phyloP scores from a whole-genome alignment of 1,140 invertebrate genomes.

The Druon quercuslanigerum region DNA sequence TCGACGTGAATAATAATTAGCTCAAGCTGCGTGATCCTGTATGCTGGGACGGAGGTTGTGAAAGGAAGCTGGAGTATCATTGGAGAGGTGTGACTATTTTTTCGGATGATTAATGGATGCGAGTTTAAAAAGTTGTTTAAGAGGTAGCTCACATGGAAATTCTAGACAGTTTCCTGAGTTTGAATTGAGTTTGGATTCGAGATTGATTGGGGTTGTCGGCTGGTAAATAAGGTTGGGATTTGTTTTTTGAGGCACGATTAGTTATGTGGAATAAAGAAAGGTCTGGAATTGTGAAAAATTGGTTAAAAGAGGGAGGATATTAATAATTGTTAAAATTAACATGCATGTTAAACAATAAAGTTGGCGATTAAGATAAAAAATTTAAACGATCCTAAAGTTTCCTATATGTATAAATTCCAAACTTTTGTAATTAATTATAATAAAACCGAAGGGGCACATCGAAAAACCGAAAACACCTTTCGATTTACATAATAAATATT shows the following conservation, averaged over 20 bases:
- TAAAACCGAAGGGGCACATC: too few species aligned
- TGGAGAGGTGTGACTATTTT: not conserved
- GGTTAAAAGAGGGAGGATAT: too few species aligned
- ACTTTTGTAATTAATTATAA: too few species aligned
- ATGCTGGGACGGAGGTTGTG: not conserved
- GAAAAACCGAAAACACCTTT: too few species aligned
- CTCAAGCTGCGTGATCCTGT: not conserved
- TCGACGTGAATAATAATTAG: conserved; percentile 27
- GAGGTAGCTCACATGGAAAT: not conserved
- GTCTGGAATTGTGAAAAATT: not conserved
- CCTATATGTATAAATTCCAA: too few species aligned
- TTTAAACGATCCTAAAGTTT: too few species aligned
- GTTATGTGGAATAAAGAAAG: not conserved
- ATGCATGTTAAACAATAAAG: too few species aligned
- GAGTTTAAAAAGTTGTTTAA: conserved; percentile 12
- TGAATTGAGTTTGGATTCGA: not conserved
- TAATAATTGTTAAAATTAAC: too few species aligned
- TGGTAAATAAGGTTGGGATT: not conserved
- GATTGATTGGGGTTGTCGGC: conserved; percentile 14
- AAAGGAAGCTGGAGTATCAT: not conserved
- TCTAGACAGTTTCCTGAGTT: not conserved
- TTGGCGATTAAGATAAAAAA: too few species aligned
- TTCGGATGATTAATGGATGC: conserved; percentile 2
- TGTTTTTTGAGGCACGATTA: not conserved
- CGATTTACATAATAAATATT: too few species aligned